These are phyloP conservation scores for Spicauda simplicius DNA, from an alignment of 2,888 invertebrate genomes.

Conservation along the genomic window DNA sequence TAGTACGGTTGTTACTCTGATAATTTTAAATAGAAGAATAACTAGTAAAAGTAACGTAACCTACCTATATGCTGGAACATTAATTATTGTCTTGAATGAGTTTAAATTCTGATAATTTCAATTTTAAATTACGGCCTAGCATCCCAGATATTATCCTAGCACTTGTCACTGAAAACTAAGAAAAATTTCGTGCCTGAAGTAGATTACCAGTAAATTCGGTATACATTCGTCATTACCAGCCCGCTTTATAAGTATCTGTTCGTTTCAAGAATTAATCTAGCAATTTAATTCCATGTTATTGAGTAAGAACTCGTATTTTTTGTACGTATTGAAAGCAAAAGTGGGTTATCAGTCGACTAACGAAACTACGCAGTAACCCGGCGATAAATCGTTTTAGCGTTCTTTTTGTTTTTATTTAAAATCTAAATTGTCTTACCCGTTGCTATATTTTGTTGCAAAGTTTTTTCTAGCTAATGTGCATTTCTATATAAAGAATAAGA, in stretches of 20 bases:
- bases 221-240: not conserved
- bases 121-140: no score
- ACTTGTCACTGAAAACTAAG: no score
- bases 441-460: not conserved
- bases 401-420: slow-evolving; percentile 4
- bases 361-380: slow-evolving; percentile 6
- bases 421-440: not conserved
- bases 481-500: not conserved
- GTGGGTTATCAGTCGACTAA: slow-evolving; percentile 20
- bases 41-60: no score
- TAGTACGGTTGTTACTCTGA: no score
- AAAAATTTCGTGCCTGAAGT: no score
- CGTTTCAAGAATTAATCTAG: not conserved
- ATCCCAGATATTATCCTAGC: no score
- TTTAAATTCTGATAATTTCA: no score
- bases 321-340: slow-evolving; percentile 9
- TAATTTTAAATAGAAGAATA: no score
- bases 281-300: not conserved
- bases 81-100: no score
- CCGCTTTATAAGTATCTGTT: not conserved
- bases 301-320: slow-evolving; percentile 1
- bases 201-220: not conserved
- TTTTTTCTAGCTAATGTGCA: not conserved
- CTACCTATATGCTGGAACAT: no score
- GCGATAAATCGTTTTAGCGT: slow-evolving; percentile 4